Evolutionary conservation across 2,113 vertebrate species (phyloP).

Genomic region (Theristicus caerulescens): DNA sequence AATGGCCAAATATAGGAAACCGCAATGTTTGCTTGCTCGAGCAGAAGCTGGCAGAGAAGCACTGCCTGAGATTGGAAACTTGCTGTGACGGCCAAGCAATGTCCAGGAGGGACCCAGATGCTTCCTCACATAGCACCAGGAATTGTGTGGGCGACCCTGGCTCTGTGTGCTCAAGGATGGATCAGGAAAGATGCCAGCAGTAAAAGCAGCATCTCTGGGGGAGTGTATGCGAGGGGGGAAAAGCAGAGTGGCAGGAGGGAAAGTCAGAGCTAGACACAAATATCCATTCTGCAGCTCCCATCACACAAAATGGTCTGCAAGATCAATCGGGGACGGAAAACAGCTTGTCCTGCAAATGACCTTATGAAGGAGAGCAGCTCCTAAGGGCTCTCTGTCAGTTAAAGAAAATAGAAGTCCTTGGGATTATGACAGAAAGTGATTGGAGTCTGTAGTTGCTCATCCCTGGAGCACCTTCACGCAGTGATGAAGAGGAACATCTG

Average conservation of each 20-base stretch:
- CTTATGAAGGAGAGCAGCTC: not conserved
- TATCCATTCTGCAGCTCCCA: not conserved
- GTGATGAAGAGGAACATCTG: not conserved
- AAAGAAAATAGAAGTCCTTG: not conserved
- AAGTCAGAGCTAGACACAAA: not conserved
- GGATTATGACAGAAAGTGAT: not conserved
- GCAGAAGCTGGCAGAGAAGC: constrained; percentile 7
- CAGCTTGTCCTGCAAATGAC: constrained; percentile 24
- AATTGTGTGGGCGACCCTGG: constrained; percentile 40
- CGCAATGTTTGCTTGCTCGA: not conserved
- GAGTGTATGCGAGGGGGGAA: not conserved
- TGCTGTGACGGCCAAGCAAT: not conserved
- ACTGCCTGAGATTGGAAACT: not conserved
- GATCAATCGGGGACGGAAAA: not conserved
- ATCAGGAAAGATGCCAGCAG: constrained; percentile 5
- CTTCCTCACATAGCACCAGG: constrained; percentile 29
- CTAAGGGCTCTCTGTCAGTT: not conserved
- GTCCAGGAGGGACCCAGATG: constrained; percentile 14
- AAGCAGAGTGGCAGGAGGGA: not conserved
- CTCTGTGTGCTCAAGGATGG: not conserved
- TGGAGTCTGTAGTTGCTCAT: not conserved
- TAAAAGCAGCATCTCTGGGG: not conserved
- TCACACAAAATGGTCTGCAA: not conserved
- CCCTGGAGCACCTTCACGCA: not conserved
- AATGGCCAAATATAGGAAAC: constrained; percentile 42